Percentiles rank a stretch among this genome's conserved stretches.
These are phyloP conservation scores for Sphyrna mokarran DNA, from an alignment of 2,113 vertebrate genomes.

Conservation along the genomic window DNA sequence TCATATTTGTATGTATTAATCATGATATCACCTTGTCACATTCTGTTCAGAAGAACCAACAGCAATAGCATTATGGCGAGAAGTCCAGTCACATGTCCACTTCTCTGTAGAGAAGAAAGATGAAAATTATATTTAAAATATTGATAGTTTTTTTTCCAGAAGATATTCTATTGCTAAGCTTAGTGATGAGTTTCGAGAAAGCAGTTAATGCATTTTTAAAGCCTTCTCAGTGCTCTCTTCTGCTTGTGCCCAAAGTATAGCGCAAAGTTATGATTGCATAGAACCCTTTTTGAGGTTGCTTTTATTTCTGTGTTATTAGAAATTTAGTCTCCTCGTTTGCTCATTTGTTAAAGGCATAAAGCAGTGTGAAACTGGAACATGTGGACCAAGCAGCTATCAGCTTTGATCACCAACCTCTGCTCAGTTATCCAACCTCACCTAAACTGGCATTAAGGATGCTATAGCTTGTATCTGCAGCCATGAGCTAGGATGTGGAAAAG, in stretches of 20 bases:
- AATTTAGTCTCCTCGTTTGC: no score
- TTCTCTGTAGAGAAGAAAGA: no score
- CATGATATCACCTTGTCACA: not conserved
- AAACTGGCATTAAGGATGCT: not conserved
- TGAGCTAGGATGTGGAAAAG: not conserved
- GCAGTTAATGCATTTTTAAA: not conserved
- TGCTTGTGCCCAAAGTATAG: not conserved
- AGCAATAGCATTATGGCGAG: not conserved
- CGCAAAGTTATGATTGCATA: not conserved
- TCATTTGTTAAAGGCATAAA: not conserved
- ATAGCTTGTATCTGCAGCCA: not conserved
- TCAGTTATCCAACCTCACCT: not conserved
- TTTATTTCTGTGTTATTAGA: not conserved
- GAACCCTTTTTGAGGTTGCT: not conserved
- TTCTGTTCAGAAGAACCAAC: not conserved
- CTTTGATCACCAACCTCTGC: not conserved
- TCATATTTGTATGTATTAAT: not conserved
- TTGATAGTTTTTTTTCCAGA: not conserved
- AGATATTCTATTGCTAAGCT: not conserved
- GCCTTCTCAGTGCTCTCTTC: not conserved
- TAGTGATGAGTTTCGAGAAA: not conserved
- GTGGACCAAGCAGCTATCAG: no score
- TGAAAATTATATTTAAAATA: not conserved
- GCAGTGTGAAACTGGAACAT: not conserved
- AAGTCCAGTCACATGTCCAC: not conserved